Base-by-base conservation (phyloP, 1,140 invertebrate genomes). In the Pteromalus puparum region DNA sequence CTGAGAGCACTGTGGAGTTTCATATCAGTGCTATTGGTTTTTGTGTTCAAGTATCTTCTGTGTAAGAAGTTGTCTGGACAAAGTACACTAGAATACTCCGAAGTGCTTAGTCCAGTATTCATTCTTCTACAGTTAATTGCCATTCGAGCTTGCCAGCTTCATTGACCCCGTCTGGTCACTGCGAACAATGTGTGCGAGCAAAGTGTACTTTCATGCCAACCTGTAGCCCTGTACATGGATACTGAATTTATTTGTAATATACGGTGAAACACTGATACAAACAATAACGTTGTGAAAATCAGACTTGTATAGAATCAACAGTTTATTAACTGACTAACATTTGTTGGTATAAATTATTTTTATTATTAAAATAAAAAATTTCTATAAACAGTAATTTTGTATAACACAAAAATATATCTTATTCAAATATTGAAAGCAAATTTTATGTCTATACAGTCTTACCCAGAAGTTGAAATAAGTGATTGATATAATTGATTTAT, bases 51-150 rank as follows among this genome's bases (percentile, higher is more conserved):
- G 91, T 97, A 98, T 93, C 94, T 99, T 82, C 90, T 99, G 18
- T 99, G 97, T 93, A 96, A 97, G 91, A 98, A 98, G 92, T 92
- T 99, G 28, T 95, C 96, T 88, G 96, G 96, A 38, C 95, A 96
- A 89, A 95, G 95, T 80, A 95, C 94, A 21, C 95, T 98, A 73
- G 97, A 98, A 89, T 98, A 97, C 90, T 98, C 97, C 70, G 98
- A 99, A 95, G 96, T 99, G 18, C 95, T 98, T 91, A 96, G 97
- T 77, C 98, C 98, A 24, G 93, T 99, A 61, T 99, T 99, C 93
- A 97, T 98, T 85, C 92, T 99, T 46, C 92, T 98, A 75, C 97
- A 98, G 91, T 92, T 99, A 42, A 96, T 99, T 84, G 97, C 98
- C 86, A 96, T 99, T 73, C 95, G 97, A 90, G 98, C 98, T 13